Conservation (phyloP, 2,888 invertebrate genomes). For the Eristalinus aeneus region DNA sequence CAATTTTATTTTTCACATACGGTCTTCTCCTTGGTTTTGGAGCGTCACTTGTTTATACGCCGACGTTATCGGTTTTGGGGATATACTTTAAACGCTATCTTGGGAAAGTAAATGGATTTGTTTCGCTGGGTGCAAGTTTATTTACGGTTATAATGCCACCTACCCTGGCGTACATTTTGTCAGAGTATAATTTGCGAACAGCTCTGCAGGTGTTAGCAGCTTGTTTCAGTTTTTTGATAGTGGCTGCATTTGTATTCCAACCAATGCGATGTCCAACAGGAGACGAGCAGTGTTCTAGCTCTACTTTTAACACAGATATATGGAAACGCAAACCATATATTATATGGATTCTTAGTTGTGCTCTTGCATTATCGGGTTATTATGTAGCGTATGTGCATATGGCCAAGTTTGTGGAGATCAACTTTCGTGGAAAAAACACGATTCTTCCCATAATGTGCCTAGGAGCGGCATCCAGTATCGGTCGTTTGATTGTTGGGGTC, state of each 20-base stretch:
- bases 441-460: slow-evolving; percentile 61
- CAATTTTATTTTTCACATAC: slow-evolving; percentile 58
- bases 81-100: slow-evolving; percentile 56
- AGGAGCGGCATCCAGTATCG: slow-evolving; percentile 62
- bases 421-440: slow-evolving; percentile 44
- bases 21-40: slow-evolving; percentile 54
- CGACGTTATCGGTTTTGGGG: slow-evolving; percentile 54
- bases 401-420: slow-evolving; percentile 52
- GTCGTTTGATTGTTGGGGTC: slow-evolving; percentile 55
- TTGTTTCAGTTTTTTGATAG: slow-evolving; percentile 53
- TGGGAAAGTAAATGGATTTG: slow-evolving; percentile 64
- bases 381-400: slow-evolving; percentile 64
- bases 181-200: slow-evolving; percentile 32
- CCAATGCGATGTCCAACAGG: slow-evolving; percentile 43
- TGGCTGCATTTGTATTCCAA: slow-evolving; percentile 56
- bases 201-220: slow-evolving; percentile 32
- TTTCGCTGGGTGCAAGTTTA: slow-evolving; percentile 59
- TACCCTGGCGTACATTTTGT: slow-evolving; percentile 42
- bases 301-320: slow-evolving; percentile 46
- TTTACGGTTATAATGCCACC: slow-evolving; percentile 63
- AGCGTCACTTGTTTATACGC: slow-evolving; percentile 60
- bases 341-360: slow-evolving; percentile 57
- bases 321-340: slow-evolving; percentile 57
- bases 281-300: not conserved
- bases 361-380: slow-evolving; percentile 54